A percentile compares a stretch with the other conserved stretches of the same genome.
Evolutionary conservation across 2,797 vertebrate species (phyloP).

Genomic region (Muscicapa comitata): DNA sequence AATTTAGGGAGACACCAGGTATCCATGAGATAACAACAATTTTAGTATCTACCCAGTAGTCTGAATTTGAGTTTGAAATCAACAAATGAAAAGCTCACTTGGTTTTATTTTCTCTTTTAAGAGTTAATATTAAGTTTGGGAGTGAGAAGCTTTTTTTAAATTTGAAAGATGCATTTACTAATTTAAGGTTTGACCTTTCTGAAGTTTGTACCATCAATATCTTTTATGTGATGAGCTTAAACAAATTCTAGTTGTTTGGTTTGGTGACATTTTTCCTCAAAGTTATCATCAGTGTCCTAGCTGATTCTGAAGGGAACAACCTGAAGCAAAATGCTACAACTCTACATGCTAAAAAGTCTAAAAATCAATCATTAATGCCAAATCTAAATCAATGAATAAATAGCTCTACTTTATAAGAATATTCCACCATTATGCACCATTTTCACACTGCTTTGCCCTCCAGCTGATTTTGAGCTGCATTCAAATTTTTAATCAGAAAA

Average conservation of each 20-base stretch:
- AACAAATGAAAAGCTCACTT: background rate
- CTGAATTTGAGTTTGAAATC: background rate
- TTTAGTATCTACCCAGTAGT: background rate
- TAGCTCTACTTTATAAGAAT: background rate
- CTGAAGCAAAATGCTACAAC: background rate
- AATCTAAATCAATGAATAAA: background rate
- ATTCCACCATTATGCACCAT: background rate
- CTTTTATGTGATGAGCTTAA: background rate
- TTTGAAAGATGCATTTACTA: background rate
- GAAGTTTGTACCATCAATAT: background rate
- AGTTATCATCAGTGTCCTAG: background rate
- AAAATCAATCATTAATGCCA: background rate
- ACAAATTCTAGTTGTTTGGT: background rate
- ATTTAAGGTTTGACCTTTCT: background rate
- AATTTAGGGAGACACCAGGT: background rate
- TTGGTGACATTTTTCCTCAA: background rate
- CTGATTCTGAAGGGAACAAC: background rate
- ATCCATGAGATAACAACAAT: background rate
- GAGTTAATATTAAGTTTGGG: background rate
- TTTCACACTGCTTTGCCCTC: background rate
- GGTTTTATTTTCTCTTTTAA: background rate
- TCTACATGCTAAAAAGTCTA: background rate
- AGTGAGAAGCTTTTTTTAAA: background rate
- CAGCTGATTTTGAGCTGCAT: background rate
- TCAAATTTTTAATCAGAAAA: background rate